These are phyloP conservation scores for Astur gentilis DNA, from an alignment of 2,113 vertebrate genomes.

Conservation along the genomic window DNA sequence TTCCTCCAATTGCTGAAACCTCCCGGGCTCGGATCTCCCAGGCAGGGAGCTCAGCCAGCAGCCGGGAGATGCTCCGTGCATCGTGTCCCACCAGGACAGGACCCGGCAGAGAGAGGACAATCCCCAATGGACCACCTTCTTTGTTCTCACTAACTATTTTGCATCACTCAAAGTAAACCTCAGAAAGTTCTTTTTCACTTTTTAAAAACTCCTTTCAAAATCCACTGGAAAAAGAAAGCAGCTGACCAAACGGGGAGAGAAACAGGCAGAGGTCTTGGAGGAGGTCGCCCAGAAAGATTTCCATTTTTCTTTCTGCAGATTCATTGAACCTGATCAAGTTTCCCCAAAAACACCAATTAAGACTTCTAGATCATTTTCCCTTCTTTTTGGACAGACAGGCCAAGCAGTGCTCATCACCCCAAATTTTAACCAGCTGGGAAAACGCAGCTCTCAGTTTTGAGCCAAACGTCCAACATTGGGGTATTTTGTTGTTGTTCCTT, in stretches of 20 bases:
- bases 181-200: not conserved
- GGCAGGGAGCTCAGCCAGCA: not conserved
- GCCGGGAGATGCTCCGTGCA: not conserved
- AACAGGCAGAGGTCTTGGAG: rapidly evolving
- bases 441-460: not conserved
- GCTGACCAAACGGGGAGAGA: not conserved
- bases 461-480: not conserved
- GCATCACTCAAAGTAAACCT: not conserved
- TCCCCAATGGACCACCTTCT: not conserved
- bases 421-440: not conserved
- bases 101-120: not conserved
- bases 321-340: not conserved
- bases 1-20: no score
- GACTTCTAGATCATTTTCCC: not conserved
- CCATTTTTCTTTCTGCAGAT: not conserved
- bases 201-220: not conserved
- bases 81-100: rapidly evolving
- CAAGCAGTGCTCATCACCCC: not conserved
- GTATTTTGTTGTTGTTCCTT: not conserved
- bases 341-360: not conserved
- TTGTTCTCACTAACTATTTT: not conserved
- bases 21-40: not conserved
- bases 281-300: not conserved
- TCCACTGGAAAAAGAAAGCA: not conserved
- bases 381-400: not conserved